Base-by-base conservation (phyloP, 2,888 invertebrate species). In the Protodeltote pygarga region DNA sequence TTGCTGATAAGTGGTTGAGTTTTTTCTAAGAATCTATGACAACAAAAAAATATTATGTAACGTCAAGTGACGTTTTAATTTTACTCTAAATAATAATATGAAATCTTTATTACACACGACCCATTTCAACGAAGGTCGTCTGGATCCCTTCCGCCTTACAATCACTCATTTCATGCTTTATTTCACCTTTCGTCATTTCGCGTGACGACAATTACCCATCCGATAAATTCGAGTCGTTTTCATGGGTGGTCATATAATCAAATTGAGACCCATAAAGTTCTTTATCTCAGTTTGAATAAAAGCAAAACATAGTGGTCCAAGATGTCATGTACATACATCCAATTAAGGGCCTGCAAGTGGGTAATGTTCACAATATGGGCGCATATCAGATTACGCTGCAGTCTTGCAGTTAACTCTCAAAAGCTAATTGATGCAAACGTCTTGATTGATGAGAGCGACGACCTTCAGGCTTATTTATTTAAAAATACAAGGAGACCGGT, bases 361-460 rank as follows among this genome's bases (percentile, higher is more conserved):
- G 46, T 52, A 71, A 52, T 49, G 47, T 34, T 49, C 40, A 55
- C 69, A 74, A 70, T 75, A 69, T 71, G 70, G 59, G 60, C 62
- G 57, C 75, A 59, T 84, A 85, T 89, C 86, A 70, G 77, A 81
- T 89, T 88, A 81, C 89, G 64, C 73, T 77, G 75, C 70, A 73
- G 75, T 70, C 61, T 64, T 71, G 71, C 73, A 72, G 65, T 70
- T 77, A 71, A 73, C 76, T 77, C 76, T 76, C 73, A 80, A 77
- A 80, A 79, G 65, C 70, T 85, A 87, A 89, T 88, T 88, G 86
- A 84, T 85, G 85, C 79, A 82, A 84, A 81, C 79, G 70, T 75
- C 72, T 82, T 77, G 83, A 79, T 80, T 81, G 81, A 84, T 82
- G 84, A 75, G 85, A 78, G 71, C 83, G 79, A 83, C 81, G 84